Percentiles rank a stretch among this genome's conserved stretches.
Evolutionary conservation across 2,888 invertebrate species (phyloP).

Genomic region (Ennomos quercinarius): DNA sequence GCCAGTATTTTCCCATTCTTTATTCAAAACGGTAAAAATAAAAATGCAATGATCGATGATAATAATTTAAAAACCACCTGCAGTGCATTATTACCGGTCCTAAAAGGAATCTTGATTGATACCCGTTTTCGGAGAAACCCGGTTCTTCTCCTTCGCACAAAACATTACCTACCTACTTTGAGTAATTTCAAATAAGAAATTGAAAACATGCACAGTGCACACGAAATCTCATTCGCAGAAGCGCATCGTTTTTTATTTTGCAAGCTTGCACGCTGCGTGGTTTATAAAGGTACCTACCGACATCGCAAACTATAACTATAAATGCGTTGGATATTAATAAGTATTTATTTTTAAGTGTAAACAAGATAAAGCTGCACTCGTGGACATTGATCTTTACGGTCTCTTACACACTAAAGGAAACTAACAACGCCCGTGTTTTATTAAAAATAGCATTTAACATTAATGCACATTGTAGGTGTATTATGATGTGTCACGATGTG

Average conservation of each 20-base stretch:
- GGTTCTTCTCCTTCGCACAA: constrained; percentile 5
- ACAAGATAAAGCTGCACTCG: constrained; percentile 10
- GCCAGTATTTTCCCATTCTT: background rate
- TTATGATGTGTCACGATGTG: no score
- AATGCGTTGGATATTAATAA: background rate
- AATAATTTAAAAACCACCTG: constrained; percentile 4
- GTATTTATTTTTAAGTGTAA: background rate
- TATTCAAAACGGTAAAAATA: background rate
- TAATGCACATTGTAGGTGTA: background rate
- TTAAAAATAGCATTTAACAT: constrained; percentile 11
- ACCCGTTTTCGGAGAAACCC: constrained; percentile 30
- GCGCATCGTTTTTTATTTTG: constrained; percentile 32
- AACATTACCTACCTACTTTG: constrained; percentile 22
- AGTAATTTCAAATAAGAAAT: constrained; percentile 37
- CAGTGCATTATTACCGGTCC: constrained; percentile 5
- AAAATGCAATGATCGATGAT: no score
- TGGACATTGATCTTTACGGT: constrained; percentile 9
- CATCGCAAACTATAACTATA: constrained; percentile 1
- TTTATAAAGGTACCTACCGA: constrained; percentile 24
- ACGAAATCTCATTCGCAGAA: constrained; percentile 48
- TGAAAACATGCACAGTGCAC: constrained; percentile 15
- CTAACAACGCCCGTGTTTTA: constrained; percentile 20
- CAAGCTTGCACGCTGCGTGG: constrained; percentile 35
- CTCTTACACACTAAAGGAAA: background rate
- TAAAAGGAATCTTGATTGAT: constrained; percentile 28